Evolutionary conservation across 2,797 vertebrate genomes (phyloP), one percentile per base, ranked within the genome.

Genomic region (Gadopsis bispinosus): DNA sequence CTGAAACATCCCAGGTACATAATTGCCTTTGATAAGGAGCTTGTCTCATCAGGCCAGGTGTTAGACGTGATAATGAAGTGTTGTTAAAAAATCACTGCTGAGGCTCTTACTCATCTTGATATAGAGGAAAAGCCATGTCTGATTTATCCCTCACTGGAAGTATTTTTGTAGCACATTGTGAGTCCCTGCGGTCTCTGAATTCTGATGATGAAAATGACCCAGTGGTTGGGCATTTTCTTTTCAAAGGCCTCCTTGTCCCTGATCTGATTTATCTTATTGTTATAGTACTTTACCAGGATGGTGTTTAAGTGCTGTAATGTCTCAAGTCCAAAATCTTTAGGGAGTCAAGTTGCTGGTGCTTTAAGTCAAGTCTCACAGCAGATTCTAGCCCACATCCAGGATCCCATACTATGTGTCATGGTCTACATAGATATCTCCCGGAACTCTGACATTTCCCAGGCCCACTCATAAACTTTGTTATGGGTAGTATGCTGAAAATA

Each of bases 1-100:
- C 51, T 26, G 69, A 79, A 70, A 82, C 67, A 58, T 61, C 75
- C 53, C 50, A 71, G 73, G 65, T 78, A 68, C 61, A 69, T 89
- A 88, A 89, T 83, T 87, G 73, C 54, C 56, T 78, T 61, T 83
- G 76, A 85, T 83, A 86, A 88, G 84, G 41, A 84, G 63, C 58
- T 61, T 31, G 65, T 80, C 80, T 81, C 2, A 4, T 72, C 67
- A 73, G 83, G 83, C 84, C 80, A 87, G 84, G 83, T 79, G 70
- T 81, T 81, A 67, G 83, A 91, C 72, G 75, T 73, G 85, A 82
- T 89, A 91, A 92, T 87, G 79, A 87, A 85, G 64, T 81, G 67
- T 77, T 86, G 77, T 73, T 74, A 59, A 68, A 76, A 81, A 77
- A 85, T 81, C 69, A 72, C 66, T n/a, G 59, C 61, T 56, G 80